phyloP scores from a whole-genome alignment of 2,797 vertebrate genomes.

The Agapornis canus region DNA sequence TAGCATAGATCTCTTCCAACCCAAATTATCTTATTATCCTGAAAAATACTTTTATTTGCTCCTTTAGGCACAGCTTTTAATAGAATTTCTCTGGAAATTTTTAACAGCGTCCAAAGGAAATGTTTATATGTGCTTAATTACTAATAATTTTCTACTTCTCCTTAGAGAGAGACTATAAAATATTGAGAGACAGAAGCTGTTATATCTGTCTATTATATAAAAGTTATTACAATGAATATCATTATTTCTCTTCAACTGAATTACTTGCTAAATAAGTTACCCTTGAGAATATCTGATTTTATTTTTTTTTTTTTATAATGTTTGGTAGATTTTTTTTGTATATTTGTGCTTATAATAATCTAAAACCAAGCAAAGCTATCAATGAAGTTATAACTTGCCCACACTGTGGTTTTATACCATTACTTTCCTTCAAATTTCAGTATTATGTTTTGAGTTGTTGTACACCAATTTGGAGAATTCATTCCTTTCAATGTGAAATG shows the following conservation, averaged over 20 bases:
- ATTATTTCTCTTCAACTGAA: neutral
- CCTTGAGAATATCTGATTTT: neutral
- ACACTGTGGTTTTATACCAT: neutral
- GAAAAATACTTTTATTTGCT: neutral
- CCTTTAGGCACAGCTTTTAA: neutral
- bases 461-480: neutral
- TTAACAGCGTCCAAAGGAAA: constrained; percentile 18
- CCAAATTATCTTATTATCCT: neutral
- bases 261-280: constrained; percentile 1
- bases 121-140: constrained; percentile 26
- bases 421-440: neutral
- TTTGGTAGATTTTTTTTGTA: neutral
- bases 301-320: neutral
- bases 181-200: neutral
- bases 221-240: neutral
- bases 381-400: neutral
- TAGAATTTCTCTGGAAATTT: neutral
- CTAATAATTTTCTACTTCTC: constrained; percentile 17
- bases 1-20: neutral
- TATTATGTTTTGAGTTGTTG: neutral
- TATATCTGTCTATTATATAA: neutral
- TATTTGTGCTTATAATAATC: neutral
- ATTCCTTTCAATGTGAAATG: neutral
- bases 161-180: neutral
- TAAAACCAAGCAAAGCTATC: neutral